Conservation (phyloP, 2,113 vertebrate genomes). For the Dicaeum eximium region DNA sequence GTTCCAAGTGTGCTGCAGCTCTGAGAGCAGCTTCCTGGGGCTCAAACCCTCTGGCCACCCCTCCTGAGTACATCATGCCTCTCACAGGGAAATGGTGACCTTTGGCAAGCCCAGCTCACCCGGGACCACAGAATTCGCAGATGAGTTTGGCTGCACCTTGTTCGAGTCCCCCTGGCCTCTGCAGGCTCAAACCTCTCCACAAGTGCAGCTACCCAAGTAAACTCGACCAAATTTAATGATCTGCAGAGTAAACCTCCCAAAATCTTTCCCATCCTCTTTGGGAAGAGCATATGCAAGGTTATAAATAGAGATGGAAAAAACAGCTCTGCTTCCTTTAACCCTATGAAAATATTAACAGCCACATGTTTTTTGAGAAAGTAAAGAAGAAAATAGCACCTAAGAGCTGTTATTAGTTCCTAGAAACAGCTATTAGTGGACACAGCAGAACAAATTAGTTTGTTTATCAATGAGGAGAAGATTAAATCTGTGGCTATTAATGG, state of each 20-base stretch:
- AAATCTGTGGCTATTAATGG: slow-evolving; percentile 58
- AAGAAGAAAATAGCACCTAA: slow-evolving; percentile 41
- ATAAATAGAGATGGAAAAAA: slow-evolving; percentile 15
- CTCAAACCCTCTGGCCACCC: neutral
- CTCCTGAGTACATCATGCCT: rapidly evolving
- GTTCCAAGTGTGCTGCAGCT: neutral
- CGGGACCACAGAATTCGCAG: neutral
- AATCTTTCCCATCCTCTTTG: neutral
- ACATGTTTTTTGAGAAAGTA: slow-evolving; percentile 20
- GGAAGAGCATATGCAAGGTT: neutral
- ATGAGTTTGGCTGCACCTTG: neutral
- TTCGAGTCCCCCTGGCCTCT: neutral
- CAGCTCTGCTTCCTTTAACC: neutral
- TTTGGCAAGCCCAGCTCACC: neutral
- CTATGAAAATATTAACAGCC: neutral
- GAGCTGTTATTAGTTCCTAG: slow-evolving; percentile 47
- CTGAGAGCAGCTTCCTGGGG: neutral
- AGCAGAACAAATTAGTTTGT: slow-evolving; percentile 55
- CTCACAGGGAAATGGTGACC: neutral
- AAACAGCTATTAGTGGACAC: slow-evolving; percentile 35
- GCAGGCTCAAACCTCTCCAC: neutral
- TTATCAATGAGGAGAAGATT: slow-evolving; percentile 42
- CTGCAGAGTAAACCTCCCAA: neutral
- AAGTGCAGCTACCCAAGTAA: neutral
- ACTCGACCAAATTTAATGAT: neutral